Evolutionary conservation across 2,797 vertebrate species (phyloP), one percentile per base, ranked within the genome.

Genomic region (Diplodus puntazzo): DNA sequence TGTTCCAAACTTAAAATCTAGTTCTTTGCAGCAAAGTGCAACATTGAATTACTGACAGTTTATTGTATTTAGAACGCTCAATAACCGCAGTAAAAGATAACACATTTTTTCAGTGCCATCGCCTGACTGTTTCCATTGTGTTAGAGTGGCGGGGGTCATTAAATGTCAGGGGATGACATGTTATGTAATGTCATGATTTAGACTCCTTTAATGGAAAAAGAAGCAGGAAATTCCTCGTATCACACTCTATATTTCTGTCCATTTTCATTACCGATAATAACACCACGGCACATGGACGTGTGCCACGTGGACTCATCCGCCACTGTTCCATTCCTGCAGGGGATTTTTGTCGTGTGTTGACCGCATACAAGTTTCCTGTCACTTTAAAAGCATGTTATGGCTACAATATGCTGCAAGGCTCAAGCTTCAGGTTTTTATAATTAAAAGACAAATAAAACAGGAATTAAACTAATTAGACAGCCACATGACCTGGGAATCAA

Each of bases 151-250:
- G 50, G 82, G 75, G 88, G 80, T 81, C 86, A 53, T 83, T 69
- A 81, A 48, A 75, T 87, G 77, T 86, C 73, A 89, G 63, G 42
- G 69, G 60, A 70, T 75, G 81, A 69, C 83, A 69, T 45, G 76
- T 92, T 92, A 82, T 60, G 9, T 77, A 91, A 92, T 65, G 58
- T 64, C 42, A 39, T 49, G 63, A 87, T 83, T 90, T 83, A 79
- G 65, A 54, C 70, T 73, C 48, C 59, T 71, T 52, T 48, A 68
- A 23, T 85, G 82, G 85, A 88, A 92, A 90, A 80, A 48, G 30
- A 79, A 73, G 77, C 61, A 75, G 84, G 75, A 91, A 77, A 80
- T 83, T 73, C 59, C 43, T 63, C 69, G 79, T 54, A 80, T 73
- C 57, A 49, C 21, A 79, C 58, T 80, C 46, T 63, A 68, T 77